These are phyloP conservation scores for Hypena proboscidalis DNA, from an alignment of 2,888 invertebrate species.

Conservation along the genomic window DNA sequence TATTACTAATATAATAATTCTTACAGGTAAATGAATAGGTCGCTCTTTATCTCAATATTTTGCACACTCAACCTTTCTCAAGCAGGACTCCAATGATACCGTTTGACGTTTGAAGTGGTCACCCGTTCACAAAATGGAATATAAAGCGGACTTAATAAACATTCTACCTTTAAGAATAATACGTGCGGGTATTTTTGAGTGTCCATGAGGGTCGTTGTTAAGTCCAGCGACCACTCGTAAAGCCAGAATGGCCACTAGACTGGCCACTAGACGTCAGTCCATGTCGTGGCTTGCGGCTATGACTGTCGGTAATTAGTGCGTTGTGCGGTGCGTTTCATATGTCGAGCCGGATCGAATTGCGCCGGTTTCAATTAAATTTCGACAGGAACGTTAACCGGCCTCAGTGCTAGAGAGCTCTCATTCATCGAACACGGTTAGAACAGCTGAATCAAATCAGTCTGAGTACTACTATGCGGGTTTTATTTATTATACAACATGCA, in stretches of 20 bases:
- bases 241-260: conserved; percentile 37
- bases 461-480: conserved; percentile 30
- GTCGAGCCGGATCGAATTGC: conserved; percentile 58
- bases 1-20: too few species aligned
- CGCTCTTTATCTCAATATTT: conserved; percentile 17
- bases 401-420: conserved; percentile 60
- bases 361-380: conserved; percentile 77
- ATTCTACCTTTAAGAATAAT: conserved; percentile 25
- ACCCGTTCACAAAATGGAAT: conserved; percentile 27
- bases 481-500: conserved; percentile 30
- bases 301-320: conserved; percentile 72
- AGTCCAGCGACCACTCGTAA: conserved; percentile 45
- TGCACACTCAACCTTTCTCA: conserved; percentile 33
- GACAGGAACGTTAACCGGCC: conserved; percentile 55
- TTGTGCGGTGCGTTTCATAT: conserved; percentile 55
- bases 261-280: conserved; percentile 71
- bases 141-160: conserved; percentile 25
- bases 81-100: conserved; percentile 29
- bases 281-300: conserved; percentile 51
- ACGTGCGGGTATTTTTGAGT: conserved; percentile 6
- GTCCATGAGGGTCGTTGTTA: conserved; percentile 34
- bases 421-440: conserved; percentile 53
- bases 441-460: conserved; percentile 40
- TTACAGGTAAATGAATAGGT: conserved; percentile 5
- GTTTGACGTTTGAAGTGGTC: conserved; percentile 24